Percentiles rank a stretch among this genome's conserved stretches.
phyloP scores from a whole-genome alignment of 2,113 vertebrate genomes.

The Plecotus auritus region DNA sequence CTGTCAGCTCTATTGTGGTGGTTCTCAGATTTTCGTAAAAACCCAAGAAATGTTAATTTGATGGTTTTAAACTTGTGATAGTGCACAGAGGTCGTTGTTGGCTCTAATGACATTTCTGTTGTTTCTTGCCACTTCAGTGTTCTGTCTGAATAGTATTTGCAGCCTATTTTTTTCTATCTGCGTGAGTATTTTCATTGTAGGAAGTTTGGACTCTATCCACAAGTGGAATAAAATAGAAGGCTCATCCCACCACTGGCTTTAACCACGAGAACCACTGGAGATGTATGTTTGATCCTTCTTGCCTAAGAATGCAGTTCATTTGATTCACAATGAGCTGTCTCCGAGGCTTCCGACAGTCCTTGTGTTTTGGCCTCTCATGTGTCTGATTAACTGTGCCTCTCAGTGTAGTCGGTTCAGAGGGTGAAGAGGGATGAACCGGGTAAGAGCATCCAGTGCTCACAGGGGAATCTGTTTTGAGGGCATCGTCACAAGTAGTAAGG shows the following conservation, averaged over 20 bases:
- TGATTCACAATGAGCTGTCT: not conserved
- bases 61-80: not conserved
- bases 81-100: not conserved
- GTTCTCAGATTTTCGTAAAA: not conserved
- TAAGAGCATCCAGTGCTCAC: not conserved
- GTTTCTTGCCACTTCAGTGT: not conserved
- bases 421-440: not conserved
- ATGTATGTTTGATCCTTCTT: not conserved
- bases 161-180: not conserved
- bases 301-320: not conserved
- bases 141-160: not conserved
- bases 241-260: not conserved
- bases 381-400: not conserved
- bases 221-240: not conserved
- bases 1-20: not conserved
- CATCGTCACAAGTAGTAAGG: not conserved
- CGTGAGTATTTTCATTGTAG: not conserved
- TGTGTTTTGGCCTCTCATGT: not conserved
- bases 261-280: not conserved
- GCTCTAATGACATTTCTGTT: not conserved
- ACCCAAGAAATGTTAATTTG: not conserved
- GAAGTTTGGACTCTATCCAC: not conserved
- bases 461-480: not conserved
- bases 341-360: not conserved
- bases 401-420: not conserved